phyloP scores from a whole-genome alignment of 2,113 vertebrate species.

The Plotosus lineatus region DNA sequence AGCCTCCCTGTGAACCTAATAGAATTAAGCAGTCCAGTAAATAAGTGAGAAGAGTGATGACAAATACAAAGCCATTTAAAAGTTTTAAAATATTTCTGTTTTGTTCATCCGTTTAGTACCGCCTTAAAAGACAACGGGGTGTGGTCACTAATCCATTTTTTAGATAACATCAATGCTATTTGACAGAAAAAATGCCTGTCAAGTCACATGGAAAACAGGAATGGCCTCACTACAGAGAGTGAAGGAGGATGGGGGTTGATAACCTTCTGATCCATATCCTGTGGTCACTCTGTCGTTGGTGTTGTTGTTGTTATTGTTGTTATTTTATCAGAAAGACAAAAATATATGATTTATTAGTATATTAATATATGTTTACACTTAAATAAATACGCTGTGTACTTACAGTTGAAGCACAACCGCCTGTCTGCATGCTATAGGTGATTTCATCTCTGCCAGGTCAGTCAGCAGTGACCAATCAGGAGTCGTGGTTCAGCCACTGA shows the following conservation, averaged over 20 bases:
- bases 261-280: slow-evolving; percentile 19
- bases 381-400: slow-evolving; percentile 49
- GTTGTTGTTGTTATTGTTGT: no score
- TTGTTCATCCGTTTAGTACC: neutral
- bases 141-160: no score
- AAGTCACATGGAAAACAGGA: slow-evolving; percentile 7
- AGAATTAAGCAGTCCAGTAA: no score
- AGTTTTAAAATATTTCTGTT: no score
- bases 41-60: no score
- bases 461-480: slow-evolving; percentile 86
- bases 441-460: slow-evolving; percentile 83
- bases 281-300: no score
- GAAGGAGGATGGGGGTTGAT: neutral
- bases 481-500: slow-evolving; percentile 89
- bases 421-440: slow-evolving; percentile 73
- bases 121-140: neutral
- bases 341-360: no score
- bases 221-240: neutral
- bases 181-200: slow-evolving; percentile 28
- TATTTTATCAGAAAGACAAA: neutral
- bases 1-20: no score
- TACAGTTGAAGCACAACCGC: slow-evolving; percentile 4
- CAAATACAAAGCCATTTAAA: no score
- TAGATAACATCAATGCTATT: slow-evolving; percentile 29
- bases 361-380: no score